Evolutionary conservation across 2,797 vertebrate species (phyloP).

Genomic region (Bradypus variegatus): DNA sequence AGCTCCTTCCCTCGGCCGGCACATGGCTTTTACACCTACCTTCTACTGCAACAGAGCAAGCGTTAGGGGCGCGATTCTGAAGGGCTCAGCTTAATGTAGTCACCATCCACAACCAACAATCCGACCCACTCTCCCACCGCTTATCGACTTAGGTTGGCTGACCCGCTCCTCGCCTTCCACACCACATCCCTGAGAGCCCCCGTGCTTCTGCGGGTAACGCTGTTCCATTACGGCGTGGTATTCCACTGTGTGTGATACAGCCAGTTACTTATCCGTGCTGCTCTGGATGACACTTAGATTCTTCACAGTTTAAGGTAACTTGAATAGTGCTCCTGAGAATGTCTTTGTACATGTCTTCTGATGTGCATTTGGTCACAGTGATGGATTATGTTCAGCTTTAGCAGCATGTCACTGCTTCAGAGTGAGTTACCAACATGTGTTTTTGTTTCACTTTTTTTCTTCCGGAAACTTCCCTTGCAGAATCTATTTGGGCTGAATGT

Average conservation of each 20-base stretch:
- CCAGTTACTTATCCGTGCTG: background rate
- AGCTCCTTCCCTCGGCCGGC: background rate
- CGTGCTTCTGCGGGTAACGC: background rate
- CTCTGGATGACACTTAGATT: background rate
- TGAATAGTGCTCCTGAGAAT: background rate
- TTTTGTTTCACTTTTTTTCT: background rate
- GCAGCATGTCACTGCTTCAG: background rate
- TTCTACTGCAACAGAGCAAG: background rate
- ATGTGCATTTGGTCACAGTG: background rate
- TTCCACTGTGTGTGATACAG: background rate
- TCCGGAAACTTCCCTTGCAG: background rate
- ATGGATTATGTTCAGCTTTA: background rate
- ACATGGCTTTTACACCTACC: background rate
- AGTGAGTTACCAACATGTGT: background rate
- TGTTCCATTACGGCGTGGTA: background rate
- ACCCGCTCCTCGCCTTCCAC: background rate
- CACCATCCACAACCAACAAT: background rate
- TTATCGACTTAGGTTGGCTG: background rate
- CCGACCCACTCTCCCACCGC: background rate
- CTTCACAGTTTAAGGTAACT: background rate
- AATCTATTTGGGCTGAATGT: background rate
- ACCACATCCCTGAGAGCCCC: background rate
- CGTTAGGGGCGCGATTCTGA: background rate
- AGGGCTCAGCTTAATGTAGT: background rate
- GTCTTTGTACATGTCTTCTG: background rate